Evolutionary conservation across 23 tunicate species (phyloP), one percentile per base, ranked within the genome.

Genomic region (Styela clava): DNA sequence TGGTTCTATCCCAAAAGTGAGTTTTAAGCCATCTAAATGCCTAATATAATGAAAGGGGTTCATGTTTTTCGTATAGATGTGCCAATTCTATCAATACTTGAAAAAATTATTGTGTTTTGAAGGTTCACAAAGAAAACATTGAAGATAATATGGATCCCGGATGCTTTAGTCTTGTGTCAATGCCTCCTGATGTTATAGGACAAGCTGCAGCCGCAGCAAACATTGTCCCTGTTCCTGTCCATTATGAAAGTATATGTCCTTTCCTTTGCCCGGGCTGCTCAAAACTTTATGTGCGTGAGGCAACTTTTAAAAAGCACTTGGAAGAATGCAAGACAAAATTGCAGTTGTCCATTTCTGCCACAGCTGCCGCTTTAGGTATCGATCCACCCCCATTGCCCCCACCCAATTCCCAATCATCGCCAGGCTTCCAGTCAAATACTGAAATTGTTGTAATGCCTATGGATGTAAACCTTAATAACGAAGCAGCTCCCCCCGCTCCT

Each of bases 201-300:
- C 98, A 93, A 84, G 98, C 98, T 0, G 97, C 97, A 16, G 98
- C 98, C 18, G 98, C 98, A 18, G 97, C 97, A 9, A 85, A 93
- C 62, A 93, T 93, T 70, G 98, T 93, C n/a, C 97, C 97, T 12
- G 79, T 37, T 2, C 79, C 37, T 20, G 80, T 36, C 37, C 63
- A 24, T 28, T 87, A 93, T 21, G 98, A 93, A 52, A 81, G 82
- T 25, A 93, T 93, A 2, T 81, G 93, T 21, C 98, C 98, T 1
- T 93, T 77, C 70, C 89, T 93, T 2, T 93, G 98, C 76, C 98
- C 98, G 20, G 98, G 98, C 1, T 93, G 98, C 63, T 93, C 98
- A 24, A 93, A 93, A 69, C 86, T 93, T 25, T 93, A 93, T 78
- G 98, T 93, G 62, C 86, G 98, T 7, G 98, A 93, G 33, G 98